Conservation (phyloP, 2,888 invertebrate species). For the Brenthis daphne region DNA sequence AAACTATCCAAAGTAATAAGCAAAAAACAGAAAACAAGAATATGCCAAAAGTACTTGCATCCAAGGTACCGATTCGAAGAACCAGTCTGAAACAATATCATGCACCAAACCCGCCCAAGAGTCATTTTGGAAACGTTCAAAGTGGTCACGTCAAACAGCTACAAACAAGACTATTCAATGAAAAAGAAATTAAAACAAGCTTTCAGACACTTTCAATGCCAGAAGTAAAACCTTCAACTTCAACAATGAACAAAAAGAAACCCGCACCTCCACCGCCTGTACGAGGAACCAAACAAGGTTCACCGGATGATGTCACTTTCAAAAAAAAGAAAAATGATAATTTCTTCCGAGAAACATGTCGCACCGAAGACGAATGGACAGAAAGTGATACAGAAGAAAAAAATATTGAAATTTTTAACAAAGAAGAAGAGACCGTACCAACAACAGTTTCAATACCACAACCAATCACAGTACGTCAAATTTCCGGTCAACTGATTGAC, state of each 20-base stretch:
- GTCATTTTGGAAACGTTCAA: conserved; percentile 72
- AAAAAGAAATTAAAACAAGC: conserved; percentile 50
- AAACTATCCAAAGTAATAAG: conserved; percentile 57
- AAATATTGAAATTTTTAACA: conserved; percentile 48
- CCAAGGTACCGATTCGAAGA: conserved; percentile 72
- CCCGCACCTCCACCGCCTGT: conserved; percentile 64
- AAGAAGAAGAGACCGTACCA: conserved; percentile 50
- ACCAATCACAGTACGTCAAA: conserved; percentile 68
- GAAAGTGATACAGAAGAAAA: conserved; percentile 72
- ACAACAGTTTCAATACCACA: conserved; percentile 61
- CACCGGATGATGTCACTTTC: conserved; percentile 46
- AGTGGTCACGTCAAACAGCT: conserved; percentile 76
- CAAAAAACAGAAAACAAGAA: conserved; percentile 60
- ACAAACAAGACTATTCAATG: conserved; percentile 70
- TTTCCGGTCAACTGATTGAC: conserved; percentile 75
- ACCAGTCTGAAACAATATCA: conserved; percentile 68
- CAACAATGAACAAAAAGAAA: conserved; percentile 61
- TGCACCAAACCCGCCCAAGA: conserved; percentile 73
- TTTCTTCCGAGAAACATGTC: conserved; percentile 83
- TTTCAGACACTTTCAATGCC: conserved; percentile 40
- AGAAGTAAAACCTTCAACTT: conserved; percentile 63
- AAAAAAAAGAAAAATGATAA: conserved; percentile 65
- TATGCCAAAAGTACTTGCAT: conserved; percentile 60
- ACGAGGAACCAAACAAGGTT: conserved; percentile 51
- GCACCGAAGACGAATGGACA: conserved; percentile 84